These are phyloP conservation scores for Drosophila histrio DNA, from an alignment of 2,888 invertebrate genomes.

Conservation along the genomic window DNA sequence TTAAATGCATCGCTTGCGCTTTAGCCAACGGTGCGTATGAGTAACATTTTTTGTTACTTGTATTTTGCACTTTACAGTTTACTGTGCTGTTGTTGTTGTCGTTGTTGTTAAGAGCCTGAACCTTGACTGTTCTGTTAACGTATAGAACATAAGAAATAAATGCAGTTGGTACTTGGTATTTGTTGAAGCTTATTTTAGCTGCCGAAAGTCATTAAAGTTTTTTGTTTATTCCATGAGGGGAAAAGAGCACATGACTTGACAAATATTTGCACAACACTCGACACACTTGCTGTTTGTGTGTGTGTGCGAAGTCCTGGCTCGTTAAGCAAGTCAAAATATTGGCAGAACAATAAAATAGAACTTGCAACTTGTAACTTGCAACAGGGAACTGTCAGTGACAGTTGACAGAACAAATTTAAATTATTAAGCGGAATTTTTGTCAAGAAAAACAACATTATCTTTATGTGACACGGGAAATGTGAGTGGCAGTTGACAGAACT, in stretches of 20 bases:
- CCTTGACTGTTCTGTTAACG: slow-evolving; percentile 42
- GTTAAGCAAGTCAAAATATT: slow-evolving; percentile 2
- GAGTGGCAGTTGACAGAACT: neutral
- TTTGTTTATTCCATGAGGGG: neutral
- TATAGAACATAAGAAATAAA: neutral
- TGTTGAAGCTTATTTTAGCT: slow-evolving; percentile 58
- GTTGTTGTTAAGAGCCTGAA: slow-evolving; percentile 28
- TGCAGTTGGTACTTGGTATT: slow-evolving; percentile 35
- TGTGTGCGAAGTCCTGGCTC: neutral
- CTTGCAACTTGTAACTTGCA: slow-evolving; percentile 1
- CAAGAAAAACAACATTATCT: no score
- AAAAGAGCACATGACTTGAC: slow-evolving; percentile 28
- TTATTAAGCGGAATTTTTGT: neutral
- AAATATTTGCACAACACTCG: slow-evolving; percentile 60
- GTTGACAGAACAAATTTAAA: neutral
- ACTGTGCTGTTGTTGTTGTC: slow-evolving; percentile 29
- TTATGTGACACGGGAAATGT: no score
- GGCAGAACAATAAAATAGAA: slow-evolving; percentile 2
- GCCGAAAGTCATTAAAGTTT: slow-evolving; percentile 16
- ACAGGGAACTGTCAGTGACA: neutral
- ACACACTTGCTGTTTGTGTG: slow-evolving; percentile 45
- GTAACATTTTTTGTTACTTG: slow-evolving; percentile 39
- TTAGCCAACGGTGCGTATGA: slow-evolving; percentile 66
- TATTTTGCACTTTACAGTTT: slow-evolving; percentile 43
- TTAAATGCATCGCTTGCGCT: slow-evolving; percentile 54